Conservation (phyloP, 2,888 invertebrate genomes). For the Chalcosyrphus nemorum region DNA sequence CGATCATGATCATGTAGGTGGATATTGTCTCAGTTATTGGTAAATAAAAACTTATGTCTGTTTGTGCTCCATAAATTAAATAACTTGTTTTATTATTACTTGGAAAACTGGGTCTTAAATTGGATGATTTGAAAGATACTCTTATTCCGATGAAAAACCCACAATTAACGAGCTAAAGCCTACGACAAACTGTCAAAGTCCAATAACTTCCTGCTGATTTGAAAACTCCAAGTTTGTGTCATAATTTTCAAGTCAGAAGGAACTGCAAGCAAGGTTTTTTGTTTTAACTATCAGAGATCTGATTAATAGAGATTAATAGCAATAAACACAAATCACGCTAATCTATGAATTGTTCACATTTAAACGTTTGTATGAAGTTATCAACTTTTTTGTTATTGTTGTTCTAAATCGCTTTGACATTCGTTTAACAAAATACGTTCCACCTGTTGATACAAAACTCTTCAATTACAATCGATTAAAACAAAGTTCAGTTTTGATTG, state of each 20-base stretch:
- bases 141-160: not conserved
- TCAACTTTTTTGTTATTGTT: not conserved
- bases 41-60: no score
- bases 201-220: not conserved
- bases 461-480: constrained; percentile 11
- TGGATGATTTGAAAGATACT: no score
- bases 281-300: not conserved
- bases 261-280: not conserved
- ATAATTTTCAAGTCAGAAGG: not conserved
- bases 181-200: not conserved
- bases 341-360: not conserved
- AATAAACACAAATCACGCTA: not conserved
- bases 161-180: not conserved
- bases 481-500: not conserved
- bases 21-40: no score
- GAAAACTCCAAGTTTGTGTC: not conserved
- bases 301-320: not conserved
- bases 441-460: constrained; percentile 5
- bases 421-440: not conserved
- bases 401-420: not conserved
- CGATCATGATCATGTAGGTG: no score
- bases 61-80: no score
- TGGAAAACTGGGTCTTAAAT: no score
- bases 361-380: not conserved
- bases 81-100: no score